Evolutionary conservation across 2,888 invertebrate genomes (phyloP).

Genomic region (Drosophila tanythrix): DNA sequence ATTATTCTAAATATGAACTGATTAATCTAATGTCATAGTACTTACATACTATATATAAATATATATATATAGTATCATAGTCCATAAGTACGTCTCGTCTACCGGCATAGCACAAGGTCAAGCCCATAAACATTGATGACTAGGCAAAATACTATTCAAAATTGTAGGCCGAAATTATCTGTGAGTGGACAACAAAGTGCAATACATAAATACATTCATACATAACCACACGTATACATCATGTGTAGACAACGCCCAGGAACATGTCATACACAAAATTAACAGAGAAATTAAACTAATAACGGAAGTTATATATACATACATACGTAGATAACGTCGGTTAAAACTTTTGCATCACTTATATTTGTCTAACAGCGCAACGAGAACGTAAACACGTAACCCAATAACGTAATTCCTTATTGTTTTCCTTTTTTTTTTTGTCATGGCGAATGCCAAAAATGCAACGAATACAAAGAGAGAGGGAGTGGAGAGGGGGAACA

Average conservation of each 20-base stretch:
- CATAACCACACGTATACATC: not conserved
- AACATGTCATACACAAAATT: constrained; percentile 27
- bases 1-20: constrained; percentile 44
- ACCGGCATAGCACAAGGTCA: constrained; percentile 69
- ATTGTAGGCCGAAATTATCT: constrained; percentile 63
- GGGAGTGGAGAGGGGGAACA: not conserved
- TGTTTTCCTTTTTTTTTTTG: not conserved
- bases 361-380: constrained; percentile 15
- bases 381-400: constrained; percentile 54
- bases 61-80: constrained; percentile 5
- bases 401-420: constrained; percentile 40
- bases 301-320: constrained; percentile 46
- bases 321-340: constrained; percentile 54
- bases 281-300: constrained; percentile 22
- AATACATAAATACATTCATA: constrained; percentile 14
- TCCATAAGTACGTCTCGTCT: constrained; percentile 24
- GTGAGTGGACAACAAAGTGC: constrained; percentile 44
- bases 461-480: constrained; percentile 6
- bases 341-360: constrained; percentile 30
- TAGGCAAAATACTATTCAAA: constrained; percentile 61
- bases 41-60: not conserved
- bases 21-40: constrained; percentile 35
- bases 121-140: constrained; percentile 78
- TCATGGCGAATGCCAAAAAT: constrained; percentile 31
- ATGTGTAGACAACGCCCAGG: constrained; percentile 29